Evolutionary conservation across 35 echinoderm and acorn worm genomes (phyloP), one percentile per base, ranked within the genome.

Genomic region (Apostichopus parvimensis): DNA sequence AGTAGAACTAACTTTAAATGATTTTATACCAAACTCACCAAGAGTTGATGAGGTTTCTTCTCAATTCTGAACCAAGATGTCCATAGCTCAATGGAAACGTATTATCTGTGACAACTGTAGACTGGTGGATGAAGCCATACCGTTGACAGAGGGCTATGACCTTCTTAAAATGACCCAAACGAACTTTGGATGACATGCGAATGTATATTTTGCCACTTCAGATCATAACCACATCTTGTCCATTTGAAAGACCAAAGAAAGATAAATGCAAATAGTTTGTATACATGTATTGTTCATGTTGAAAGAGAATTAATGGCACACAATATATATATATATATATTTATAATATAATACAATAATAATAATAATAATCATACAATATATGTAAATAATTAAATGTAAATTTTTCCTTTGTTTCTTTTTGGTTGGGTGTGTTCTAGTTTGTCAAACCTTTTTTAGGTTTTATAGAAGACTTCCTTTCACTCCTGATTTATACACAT

Each of bases 131-230:
- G 54, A 58, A 84, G 81, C 81, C 81, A 84, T 84, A 52, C 9
- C 57, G 81, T 2, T 84, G 17, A 84, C 81, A 84, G n/a, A 84
- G 81, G 56, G 54, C 57, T 21, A 84, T 84, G 9, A 84, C 81
- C 56, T 58, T 84, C 81, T 54, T 84, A 10, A 84, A 84, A 84
- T 84, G 55, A 56, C 57, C 81, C n/a, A 58, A 84, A 22, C 81
- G 15, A 22, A 57, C 25, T 84, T 84, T 84, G 10, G 57, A 56
- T 58, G 81, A 84, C 81, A 84, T 84, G 14, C 81, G 18, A 83
- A 75, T 75, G 17, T 18, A n/a, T 20, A 18, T 22, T 8, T 61
- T 9, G 20, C 71, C 15, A 18, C 64, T 68, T 68, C 64, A 75
- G 71, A n/a, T 22, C 21, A 75, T 22, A 20, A 22, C 14, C 21